phyloP scores from a whole-genome alignment of 1,140 invertebrate genomes.

The Planococcus citri region DNA sequence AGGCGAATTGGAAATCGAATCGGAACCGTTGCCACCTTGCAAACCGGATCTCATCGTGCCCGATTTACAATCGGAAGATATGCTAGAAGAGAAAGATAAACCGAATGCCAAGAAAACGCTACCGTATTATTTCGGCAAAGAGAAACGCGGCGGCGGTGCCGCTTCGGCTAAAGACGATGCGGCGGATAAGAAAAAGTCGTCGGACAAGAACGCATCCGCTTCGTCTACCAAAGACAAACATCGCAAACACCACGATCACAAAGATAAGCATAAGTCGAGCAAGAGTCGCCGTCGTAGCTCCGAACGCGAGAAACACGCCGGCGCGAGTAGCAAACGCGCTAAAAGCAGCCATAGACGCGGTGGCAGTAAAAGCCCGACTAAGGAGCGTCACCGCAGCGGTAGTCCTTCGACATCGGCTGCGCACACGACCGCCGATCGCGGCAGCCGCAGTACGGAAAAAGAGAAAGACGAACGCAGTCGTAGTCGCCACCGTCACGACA shows the following conservation, averaged over 20 bases:
- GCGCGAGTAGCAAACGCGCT: conserved; percentile 27
- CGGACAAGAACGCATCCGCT: conserved; percentile 31
- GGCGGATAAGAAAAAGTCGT: conserved; percentile 32
- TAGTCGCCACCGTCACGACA: neutral
- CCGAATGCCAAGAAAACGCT: conserved; percentile 4
- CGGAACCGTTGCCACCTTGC: conserved; percentile 28
- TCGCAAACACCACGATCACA: conserved; percentile 25
- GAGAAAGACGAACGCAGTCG: too few species aligned
- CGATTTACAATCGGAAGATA: conserved; percentile 41
- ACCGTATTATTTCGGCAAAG: neutral
- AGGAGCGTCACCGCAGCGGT: conserved; percentile 28
- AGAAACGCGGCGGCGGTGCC: conserved; percentile 9
- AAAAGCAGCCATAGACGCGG: conserved; percentile 31
- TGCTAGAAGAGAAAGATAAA: conserved; percentile 24
- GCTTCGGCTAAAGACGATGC: conserved; percentile 24
- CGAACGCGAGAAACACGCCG: conserved; percentile 22
- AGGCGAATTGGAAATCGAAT: conserved; percentile 61
- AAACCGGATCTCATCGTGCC: conserved; percentile 47
- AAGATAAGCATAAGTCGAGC: conserved; percentile 22
- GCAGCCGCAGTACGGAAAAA: neutral
- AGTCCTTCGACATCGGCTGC: conserved; percentile 27
- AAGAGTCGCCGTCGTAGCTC: conserved; percentile 26
- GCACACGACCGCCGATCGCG: conserved; percentile 17
- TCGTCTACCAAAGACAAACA: conserved; percentile 31
- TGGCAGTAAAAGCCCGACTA: conserved; percentile 30